A percentile compares a stretch with the other conserved stretches of the same genome.
Evolutionary conservation across 1,140 invertebrate species (phyloP).

Genomic region (Pseudomyrmex cubaensis): DNA sequence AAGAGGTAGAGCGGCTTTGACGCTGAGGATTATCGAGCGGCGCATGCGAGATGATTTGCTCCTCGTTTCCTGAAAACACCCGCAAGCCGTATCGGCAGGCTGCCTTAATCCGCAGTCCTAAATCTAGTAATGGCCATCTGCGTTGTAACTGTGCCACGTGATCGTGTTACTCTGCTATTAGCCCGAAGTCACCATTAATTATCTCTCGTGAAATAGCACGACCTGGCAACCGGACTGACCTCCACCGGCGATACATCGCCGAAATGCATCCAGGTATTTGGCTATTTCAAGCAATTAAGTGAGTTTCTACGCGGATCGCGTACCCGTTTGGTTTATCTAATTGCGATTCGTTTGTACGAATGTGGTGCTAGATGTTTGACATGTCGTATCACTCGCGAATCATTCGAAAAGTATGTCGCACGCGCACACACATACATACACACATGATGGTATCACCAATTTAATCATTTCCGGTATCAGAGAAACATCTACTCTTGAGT

Average conservation of each 20-base stretch:
- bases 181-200: slow-evolving; percentile 75
- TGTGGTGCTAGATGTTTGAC: slow-evolving; percentile 37
- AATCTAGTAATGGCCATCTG: slow-evolving; percentile 59
- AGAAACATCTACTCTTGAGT: background rate
- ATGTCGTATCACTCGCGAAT: slow-evolving; percentile 30
- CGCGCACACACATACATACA: too few relatives aligned
- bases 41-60: slow-evolving; percentile 26
- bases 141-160: slow-evolving; percentile 63
- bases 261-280: slow-evolving; percentile 76
- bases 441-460: background rate
- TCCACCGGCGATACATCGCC: slow-evolving; percentile 62
- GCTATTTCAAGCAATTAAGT: slow-evolving; percentile 75
- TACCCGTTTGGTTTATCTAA: slow-evolving; percentile 43
- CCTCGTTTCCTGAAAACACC: slow-evolving; percentile 34
- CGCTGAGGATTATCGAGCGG: background rate
- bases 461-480: background rate
- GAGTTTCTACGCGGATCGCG: slow-evolving; percentile 25
- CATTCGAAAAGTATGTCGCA: slow-evolving; percentile 1
- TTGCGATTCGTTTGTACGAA: slow-evolving; percentile 28
- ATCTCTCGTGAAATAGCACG: slow-evolving; percentile 71
- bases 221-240: slow-evolving; percentile 59
- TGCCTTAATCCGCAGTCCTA: slow-evolving; percentile 58
- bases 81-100: slow-evolving; percentile 24
- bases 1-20: background rate
- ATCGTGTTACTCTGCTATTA: slow-evolving; percentile 72